These are phyloP conservation scores for Parnassius apollo DNA, from an alignment of 2,888 invertebrate genomes.

Conservation along the genomic window DNA sequence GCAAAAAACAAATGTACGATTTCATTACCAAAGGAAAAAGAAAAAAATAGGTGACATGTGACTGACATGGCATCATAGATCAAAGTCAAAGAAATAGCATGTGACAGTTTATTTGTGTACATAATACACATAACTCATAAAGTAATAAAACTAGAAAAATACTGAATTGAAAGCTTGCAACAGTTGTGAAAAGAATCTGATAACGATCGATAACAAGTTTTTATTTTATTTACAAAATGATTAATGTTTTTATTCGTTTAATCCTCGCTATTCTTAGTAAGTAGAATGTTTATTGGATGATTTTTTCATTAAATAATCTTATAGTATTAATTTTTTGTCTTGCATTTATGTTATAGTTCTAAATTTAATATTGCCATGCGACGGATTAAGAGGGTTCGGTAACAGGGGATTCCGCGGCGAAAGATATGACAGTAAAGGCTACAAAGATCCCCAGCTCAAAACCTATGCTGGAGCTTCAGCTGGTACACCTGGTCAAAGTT, in stretches of 20 bases:
- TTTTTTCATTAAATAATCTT: conserved; percentile 22
- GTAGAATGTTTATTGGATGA: conserved; percentile 29
- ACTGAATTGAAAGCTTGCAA: too few relatives aligned
- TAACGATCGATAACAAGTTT: neutral
- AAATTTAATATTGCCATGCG: conserved; percentile 45
- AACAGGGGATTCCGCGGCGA: conserved; percentile 36
- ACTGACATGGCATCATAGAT: too few relatives aligned
- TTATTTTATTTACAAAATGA: conserved; percentile 38
- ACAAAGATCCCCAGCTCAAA: conserved; percentile 42
- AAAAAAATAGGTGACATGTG: too few relatives aligned
- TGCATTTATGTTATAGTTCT: conserved; percentile 42
- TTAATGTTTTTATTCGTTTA: conserved; percentile 50
- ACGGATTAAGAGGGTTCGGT: conserved; percentile 40
- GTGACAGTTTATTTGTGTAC: too few relatives aligned
- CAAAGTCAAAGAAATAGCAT: too few relatives aligned
- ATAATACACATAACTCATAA: too few relatives aligned
- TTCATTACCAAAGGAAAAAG: too few relatives aligned
- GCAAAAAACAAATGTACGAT: too few relatives aligned
- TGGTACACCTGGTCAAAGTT: conserved; percentile 48
- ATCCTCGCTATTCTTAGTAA: conserved; percentile 57
- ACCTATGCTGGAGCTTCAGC: conserved; percentile 43
- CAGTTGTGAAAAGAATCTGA: too few relatives aligned
- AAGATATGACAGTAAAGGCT: conserved; percentile 34
- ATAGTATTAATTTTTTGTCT: conserved; percentile 18
- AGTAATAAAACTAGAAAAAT: too few relatives aligned